Evolutionary conservation across 2,888 invertebrate species (phyloP).

Genomic region (Clanis bilineata): DNA sequence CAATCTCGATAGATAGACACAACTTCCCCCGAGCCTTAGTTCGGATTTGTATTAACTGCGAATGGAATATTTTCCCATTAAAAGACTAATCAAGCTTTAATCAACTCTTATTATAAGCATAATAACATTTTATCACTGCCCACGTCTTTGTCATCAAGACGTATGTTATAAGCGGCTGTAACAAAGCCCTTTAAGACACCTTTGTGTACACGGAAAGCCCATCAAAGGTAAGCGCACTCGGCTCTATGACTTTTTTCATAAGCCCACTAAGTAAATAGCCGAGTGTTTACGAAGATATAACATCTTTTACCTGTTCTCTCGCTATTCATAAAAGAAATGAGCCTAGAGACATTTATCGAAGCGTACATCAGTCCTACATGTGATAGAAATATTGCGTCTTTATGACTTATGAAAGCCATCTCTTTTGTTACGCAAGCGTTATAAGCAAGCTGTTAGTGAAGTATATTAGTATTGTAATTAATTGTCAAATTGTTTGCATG

Average conservation of each 20-base stretch:
- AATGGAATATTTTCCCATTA: neutral
- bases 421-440: neutral
- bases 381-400: slow-evolving; percentile 29
- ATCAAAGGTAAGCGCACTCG: slow-evolving; percentile 25
- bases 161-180: slow-evolving; percentile 1
- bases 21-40: neutral
- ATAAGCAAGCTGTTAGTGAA: neutral
- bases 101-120: neutral
- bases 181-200: slow-evolving; percentile 7
- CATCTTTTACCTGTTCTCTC: slow-evolving; percentile 26
- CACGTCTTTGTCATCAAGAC: neutral
- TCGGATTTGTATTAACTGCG: neutral
- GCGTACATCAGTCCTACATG: slow-evolving; percentile 26
- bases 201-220: slow-evolving; percentile 38
- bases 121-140: neutral
- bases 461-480: neutral
- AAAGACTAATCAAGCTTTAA: slow-evolving; percentile 14
- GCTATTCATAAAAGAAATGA: slow-evolving; percentile 33
- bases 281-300: slow-evolving; percentile 22
- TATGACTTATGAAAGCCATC: neutral
- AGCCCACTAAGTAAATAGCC: slow-evolving; percentile 24
- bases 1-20: slow-evolving; percentile 11
- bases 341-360: slow-evolving; percentile 26
- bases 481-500: neutral
- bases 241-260: slow-evolving; percentile 26